Evolutionary conservation across 2,797 vertebrate species (phyloP).

Genomic region (Rhyacichthys aspro): DNA sequence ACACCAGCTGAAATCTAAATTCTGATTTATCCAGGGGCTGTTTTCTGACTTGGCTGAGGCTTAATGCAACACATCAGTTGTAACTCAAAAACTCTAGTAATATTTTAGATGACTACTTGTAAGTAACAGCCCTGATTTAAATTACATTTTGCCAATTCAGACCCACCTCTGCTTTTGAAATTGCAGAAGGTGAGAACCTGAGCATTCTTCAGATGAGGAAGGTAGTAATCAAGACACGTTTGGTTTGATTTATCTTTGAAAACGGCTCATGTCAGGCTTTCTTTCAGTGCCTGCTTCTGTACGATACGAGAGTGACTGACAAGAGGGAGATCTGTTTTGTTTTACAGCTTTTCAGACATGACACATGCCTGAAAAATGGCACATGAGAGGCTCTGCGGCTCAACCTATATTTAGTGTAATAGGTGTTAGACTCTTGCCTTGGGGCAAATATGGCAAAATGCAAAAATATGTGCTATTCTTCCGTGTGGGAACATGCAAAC

Average conservation of each 20-base stretch:
- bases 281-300: slow-evolving; percentile 40
- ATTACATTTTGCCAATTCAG: no score
- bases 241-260: slow-evolving; percentile 47
- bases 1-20: no score
- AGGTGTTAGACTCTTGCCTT: slow-evolving; percentile 29
- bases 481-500: slow-evolving; percentile 37
- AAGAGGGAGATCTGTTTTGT: slow-evolving; percentile 40
- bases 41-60: no score
- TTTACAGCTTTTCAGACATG: slow-evolving; percentile 50
- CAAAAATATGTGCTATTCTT: slow-evolving; percentile 36
- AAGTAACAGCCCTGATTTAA: no score
- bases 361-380: slow-evolving; percentile 39
- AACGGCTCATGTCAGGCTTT: slow-evolving; percentile 30
- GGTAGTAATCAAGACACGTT: slow-evolving; percentile 35
- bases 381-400: slow-evolving; percentile 15
- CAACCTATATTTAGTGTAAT: slow-evolving; percentile 41
- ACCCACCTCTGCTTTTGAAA: slow-evolving; percentile 11
- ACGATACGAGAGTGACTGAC: slow-evolving; percentile 53
- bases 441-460: slow-evolving; percentile 30
- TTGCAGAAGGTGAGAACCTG: slow-evolving; percentile 42
- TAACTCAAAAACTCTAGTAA: no score
- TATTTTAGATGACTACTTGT: no score
- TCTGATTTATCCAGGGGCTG: no score
- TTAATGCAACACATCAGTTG: no score
- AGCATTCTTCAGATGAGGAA: slow-evolving; percentile 51